phyloP scores from a whole-genome alignment of 2,797 vertebrate genomes.

The Pangasius mekongensis region DNA sequence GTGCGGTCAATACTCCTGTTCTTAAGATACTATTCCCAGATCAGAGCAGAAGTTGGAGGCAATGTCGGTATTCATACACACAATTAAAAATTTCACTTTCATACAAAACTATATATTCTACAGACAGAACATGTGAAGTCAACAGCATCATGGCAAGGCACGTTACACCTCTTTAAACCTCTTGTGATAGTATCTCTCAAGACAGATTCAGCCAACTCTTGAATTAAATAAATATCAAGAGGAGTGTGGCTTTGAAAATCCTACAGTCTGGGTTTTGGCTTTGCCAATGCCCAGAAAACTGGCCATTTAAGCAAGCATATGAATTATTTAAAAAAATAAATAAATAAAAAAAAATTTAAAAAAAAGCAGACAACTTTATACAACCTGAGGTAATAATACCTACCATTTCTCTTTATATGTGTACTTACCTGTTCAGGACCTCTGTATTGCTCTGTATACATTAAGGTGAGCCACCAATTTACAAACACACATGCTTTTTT shows the following conservation, averaged over 20 bases:
- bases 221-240: background rate
- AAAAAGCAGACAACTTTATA: slow-evolving; percentile 34
- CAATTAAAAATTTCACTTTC: slow-evolving; percentile 34
- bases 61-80: slow-evolving; percentile 56
- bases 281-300: slow-evolving; percentile 31
- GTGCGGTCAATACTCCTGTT: slow-evolving; percentile 56
- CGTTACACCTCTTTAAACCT: slow-evolving; percentile 2
- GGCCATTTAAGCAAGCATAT: background rate
- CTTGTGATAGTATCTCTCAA: background rate
- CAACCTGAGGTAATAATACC: slow-evolving; percentile 60
- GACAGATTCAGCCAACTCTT: background rate
- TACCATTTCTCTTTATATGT: slow-evolving; percentile 55
- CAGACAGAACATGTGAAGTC: slow-evolving; percentile 27
- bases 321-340: background rate
- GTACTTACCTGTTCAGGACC: slow-evolving; percentile 73
- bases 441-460: slow-evolving; percentile 49
- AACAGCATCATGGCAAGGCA: slow-evolving; percentile 50
- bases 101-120: slow-evolving; percentile 11
- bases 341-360: background rate
- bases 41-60: slow-evolving; percentile 60
- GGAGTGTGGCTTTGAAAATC: background rate
- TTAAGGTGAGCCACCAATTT: slow-evolving; percentile 23
- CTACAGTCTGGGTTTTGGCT: background rate
- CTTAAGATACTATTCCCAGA: slow-evolving; percentile 61
- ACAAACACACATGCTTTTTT: slow-evolving; percentile 36